phyloP scores from a whole-genome alignment of 2,888 invertebrate genomes.

The Megastigmus dorsalis region DNA sequence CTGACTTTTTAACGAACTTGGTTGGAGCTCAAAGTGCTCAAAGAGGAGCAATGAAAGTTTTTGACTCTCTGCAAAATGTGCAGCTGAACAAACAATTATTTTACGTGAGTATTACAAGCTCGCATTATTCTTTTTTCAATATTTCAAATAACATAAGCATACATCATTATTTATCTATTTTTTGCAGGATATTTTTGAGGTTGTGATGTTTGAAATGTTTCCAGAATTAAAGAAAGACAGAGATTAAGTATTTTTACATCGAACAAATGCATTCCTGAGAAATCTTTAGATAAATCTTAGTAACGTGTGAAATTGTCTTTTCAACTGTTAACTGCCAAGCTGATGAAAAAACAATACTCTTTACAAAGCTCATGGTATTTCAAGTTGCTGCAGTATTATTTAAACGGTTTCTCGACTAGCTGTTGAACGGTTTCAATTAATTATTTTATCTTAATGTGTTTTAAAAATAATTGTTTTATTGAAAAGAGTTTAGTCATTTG shows the following conservation, averaged over 20 bases:
- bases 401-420: constrained; percentile 3
- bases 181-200: constrained; percentile 77
- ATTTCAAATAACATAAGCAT: background rate
- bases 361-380: constrained; percentile 20
- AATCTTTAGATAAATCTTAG: constrained; percentile 25
- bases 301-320: constrained; percentile 27
- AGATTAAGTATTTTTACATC: constrained; percentile 55
- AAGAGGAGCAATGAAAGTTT: constrained; percentile 89
- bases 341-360: constrained; percentile 41
- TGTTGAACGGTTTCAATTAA: background rate
- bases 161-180: background rate
- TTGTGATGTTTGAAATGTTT: constrained; percentile 76
- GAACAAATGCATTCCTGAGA: constrained; percentile 33
- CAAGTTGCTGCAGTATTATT: constrained; percentile 51
- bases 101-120: constrained; percentile 89
- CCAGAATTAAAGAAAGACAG: constrained; percentile 70
- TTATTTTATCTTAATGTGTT: constrained; percentile 8
- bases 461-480: constrained; percentile 12
- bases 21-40: constrained; percentile 91
- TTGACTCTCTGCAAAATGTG: constrained; percentile 89
- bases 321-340: constrained; percentile 43
- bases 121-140: background rate
- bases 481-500: constrained; percentile 17
- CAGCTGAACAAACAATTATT: constrained; percentile 92
- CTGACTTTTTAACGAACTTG: constrained; percentile 87